phyloP scores from a whole-genome alignment of 2,888 invertebrate genomes.

The Phrixothrix hirtus region DNA sequence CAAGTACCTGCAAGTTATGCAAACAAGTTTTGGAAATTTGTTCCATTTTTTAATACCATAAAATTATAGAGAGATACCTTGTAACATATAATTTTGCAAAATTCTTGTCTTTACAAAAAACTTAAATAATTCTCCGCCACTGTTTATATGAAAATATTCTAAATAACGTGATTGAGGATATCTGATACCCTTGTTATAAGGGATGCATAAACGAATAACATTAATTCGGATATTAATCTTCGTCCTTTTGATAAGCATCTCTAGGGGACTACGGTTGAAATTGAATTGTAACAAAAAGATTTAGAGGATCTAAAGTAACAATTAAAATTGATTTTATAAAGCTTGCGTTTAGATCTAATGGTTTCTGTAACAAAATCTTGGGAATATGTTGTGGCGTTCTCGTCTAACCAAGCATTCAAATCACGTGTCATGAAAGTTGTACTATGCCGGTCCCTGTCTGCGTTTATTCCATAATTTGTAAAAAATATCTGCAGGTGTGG shows the following conservation, averaged over 20 bases:
- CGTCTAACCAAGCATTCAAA: not conserved
- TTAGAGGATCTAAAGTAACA: not conserved
- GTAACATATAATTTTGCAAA: not conserved
- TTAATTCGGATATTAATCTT: slow-evolving; percentile 29
- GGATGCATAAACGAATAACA: slow-evolving; percentile 26
- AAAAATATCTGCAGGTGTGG: not conserved
- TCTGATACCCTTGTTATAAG: slow-evolving; percentile 27
- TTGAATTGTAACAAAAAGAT: not conserved
- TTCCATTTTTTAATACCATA: no score
- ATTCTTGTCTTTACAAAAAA: not conserved
- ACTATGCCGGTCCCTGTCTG: not conserved
- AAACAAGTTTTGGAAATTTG: no score
- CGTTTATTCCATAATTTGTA: not conserved
- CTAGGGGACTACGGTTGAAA: slow-evolving; percentile 1
- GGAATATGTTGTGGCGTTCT: not conserved
- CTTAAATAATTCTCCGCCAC: slow-evolving; percentile 7
- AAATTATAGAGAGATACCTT: not conserved
- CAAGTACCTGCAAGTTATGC: no score
- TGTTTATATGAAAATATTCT: slow-evolving; percentile 5
- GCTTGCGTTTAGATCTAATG: not conserved
- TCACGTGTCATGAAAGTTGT: not conserved
- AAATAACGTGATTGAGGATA: slow-evolving; percentile 25
- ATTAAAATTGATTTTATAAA: slow-evolving; percentile 4
- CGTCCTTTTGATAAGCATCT: slow-evolving; percentile 19
- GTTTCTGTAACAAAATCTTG: not conserved